Conservation (phyloP, 2,797 vertebrate species). For the Microtus agrestis region DNA sequence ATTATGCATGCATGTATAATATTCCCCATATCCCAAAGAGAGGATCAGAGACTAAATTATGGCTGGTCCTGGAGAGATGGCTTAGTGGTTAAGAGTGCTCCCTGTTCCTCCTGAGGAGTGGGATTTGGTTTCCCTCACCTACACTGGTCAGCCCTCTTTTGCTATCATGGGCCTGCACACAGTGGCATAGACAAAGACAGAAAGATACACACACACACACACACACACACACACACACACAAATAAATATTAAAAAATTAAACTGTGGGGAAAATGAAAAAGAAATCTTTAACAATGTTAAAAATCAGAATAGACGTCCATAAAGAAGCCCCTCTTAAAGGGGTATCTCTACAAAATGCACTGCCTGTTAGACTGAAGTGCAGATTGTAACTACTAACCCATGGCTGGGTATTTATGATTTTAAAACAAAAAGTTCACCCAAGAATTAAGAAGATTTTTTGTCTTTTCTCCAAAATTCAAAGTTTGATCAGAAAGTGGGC, state of each 20-base stretch:
- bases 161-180: background rate
- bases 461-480: background rate
- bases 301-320: background rate
- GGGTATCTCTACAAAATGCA: background rate
- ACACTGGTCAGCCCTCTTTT: background rate
- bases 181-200: background rate
- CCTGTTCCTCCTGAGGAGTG: background rate
- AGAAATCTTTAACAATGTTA: background rate
- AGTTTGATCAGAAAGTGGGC: background rate
- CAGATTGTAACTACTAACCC: background rate
- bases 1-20: background rate
- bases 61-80: background rate
- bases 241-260: background rate
- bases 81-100: background rate
- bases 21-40: background rate
- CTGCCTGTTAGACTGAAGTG: background rate
- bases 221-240: background rate
- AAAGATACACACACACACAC: background rate
- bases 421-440: background rate
- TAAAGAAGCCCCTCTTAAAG: background rate
- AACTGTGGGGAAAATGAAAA: background rate
- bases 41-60: background rate
- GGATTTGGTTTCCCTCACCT: background rate
- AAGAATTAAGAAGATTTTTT: slow-evolving; percentile 6
- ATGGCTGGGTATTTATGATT: background rate